Evolutionary conservation across 2,113 vertebrate genomes (phyloP).

Genomic region (Haplochromis vanheusdeni): DNA sequence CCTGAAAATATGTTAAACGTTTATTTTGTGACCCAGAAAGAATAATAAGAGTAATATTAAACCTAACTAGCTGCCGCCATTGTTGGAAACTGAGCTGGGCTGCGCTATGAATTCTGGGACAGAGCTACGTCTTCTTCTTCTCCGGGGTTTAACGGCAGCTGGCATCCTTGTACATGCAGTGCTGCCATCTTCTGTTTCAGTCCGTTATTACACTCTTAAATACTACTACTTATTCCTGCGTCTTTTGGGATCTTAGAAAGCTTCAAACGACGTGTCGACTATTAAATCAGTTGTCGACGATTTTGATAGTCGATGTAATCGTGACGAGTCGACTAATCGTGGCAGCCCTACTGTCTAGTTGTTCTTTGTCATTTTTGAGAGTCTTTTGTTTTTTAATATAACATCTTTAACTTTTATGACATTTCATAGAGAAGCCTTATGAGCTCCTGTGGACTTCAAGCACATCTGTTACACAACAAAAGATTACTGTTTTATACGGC

Average conservation of each 20-base stretch:
- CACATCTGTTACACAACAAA: neutral
- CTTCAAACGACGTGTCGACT: fast-evolving
- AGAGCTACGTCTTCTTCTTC: too few species aligned
- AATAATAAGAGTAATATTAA: too few species aligned
- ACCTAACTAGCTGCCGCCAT: too few species aligned
- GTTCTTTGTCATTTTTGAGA: neutral
- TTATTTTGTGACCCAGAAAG: too few species aligned
- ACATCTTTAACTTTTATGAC: neutral
- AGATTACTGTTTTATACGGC: neutral
- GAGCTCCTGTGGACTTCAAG: neutral
- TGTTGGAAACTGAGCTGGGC: too few species aligned
- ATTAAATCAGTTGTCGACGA: neutral
- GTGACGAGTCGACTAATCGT: neutral
- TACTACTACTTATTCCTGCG: fast-evolving
- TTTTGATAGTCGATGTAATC: neutral
- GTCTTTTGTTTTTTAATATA: neutral
- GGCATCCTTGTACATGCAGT: neutral
- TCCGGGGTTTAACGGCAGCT: neutral
- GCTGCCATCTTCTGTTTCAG: neutral
- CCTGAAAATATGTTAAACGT: too few species aligned
- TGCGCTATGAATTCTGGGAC: too few species aligned
- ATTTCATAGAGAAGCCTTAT: neutral
- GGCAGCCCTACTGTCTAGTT: neutral
- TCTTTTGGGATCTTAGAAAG: neutral
- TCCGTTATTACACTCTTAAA: neutral